Evolutionary conservation across 1,140 invertebrate species (phyloP).

Genomic region (Cydia pomonella): DNA sequence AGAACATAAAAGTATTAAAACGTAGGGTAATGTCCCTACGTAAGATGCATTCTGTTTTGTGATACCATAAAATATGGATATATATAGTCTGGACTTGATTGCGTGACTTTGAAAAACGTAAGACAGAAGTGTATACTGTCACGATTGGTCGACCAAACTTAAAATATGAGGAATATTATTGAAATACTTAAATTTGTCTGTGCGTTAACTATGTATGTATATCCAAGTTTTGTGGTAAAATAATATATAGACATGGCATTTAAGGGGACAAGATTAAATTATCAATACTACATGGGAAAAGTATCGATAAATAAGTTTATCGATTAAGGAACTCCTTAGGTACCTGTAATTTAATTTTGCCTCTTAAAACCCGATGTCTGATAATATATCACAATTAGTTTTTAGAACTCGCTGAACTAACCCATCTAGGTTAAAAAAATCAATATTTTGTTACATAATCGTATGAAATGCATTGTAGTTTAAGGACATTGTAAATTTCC

Average conservation of each 20-base stretch:
- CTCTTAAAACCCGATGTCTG: too few species aligned
- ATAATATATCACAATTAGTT: neutral
- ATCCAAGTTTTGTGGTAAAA: neutral
- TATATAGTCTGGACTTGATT: neutral
- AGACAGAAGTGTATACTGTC: too few species aligned
- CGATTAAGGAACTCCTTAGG: too few species aligned
- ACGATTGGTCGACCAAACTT: neutral
- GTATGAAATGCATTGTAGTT: conserved; percentile 18
- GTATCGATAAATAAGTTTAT: too few species aligned
- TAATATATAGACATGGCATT: too few species aligned
- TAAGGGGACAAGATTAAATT: too few species aligned
- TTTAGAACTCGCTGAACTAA: neutral
- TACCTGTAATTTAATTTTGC: too few species aligned
- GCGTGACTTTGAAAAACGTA: too few species aligned
- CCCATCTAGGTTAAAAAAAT: neutral
- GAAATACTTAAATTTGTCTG: neutral
- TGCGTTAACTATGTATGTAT: too few species aligned
- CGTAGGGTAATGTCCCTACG: conserved; percentile 6
- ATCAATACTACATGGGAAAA: too few species aligned
- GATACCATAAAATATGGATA: conserved; percentile 15
- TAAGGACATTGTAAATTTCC: conserved; percentile 3
- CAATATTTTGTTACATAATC: conserved; percentile 34
- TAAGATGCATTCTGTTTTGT: conserved; percentile 21
- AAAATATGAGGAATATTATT: neutral
- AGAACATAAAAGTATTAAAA: conserved; percentile 22